Conservation (phyloP, 37 sponge, comb jelly and placozoan genomes). For the Eunapius fragilis region DNA sequence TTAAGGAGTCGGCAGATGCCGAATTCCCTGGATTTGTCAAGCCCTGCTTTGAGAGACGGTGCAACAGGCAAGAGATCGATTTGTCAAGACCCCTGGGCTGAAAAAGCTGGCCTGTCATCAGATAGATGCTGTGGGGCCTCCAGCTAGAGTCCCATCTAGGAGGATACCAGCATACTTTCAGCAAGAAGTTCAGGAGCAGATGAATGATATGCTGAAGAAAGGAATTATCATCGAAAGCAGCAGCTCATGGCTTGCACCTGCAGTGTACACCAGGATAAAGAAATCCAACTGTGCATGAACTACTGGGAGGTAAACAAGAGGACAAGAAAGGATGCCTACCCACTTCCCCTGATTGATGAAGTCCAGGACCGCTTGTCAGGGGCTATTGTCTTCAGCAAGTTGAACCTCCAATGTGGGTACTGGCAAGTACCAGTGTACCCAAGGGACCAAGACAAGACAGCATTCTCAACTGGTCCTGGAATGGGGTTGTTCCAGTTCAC, state of each 20-base stretch:
- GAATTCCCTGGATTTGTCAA: conserved; percentile 35
- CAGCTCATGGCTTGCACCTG: too few relatives aligned
- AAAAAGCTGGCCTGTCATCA: conserved; percentile 45
- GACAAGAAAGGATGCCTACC: conserved; percentile 53
- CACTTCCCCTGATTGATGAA: too few relatives aligned
- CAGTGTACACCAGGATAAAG: conserved; percentile 59
- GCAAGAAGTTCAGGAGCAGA: conserved; percentile 34
- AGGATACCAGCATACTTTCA: conserved; percentile 60
- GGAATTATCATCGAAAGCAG: too few relatives aligned
- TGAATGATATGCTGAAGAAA: too few relatives aligned
- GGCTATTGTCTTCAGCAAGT: too few relatives aligned
- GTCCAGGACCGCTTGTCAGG: too few relatives aligned
- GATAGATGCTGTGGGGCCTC: conserved; percentile 34
- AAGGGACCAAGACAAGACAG: too few relatives aligned
- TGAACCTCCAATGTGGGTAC: too few relatives aligned
- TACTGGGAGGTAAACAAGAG: conserved; percentile 67
- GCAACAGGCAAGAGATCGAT: conserved; percentile 15
- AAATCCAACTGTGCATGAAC: conserved; percentile 52
- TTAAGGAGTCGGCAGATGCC: neutral
- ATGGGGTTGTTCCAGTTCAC: too few relatives aligned
- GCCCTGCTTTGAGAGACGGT: neutral
- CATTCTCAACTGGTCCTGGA: too few relatives aligned
- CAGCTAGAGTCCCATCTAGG: conserved; percentile 39
- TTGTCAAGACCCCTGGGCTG: conserved; percentile 39
- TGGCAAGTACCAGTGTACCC: too few relatives aligned